Conservation (phyloP, 2,888 invertebrate genomes). For the Gymnoscelis rufifasciata region DNA sequence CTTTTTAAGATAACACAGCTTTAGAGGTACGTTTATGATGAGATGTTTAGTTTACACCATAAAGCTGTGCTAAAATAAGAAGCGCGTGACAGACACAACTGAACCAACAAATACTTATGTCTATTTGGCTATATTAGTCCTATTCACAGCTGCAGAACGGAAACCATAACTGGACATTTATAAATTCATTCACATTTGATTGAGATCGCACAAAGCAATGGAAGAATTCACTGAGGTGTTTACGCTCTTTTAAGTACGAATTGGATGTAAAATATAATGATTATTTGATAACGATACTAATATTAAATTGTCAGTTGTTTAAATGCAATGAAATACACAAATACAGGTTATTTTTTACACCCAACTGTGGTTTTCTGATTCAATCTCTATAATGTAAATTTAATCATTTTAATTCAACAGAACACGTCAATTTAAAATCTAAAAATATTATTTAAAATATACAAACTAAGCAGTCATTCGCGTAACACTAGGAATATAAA, state of each 20-base stretch:
- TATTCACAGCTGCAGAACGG: constrained; percentile 74
- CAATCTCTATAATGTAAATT: constrained; percentile 32
- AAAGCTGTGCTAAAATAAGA: constrained; percentile 9
- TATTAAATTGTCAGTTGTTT: constrained; percentile 1
- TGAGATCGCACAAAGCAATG: constrained; percentile 62
- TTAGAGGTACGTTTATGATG: not conserved
- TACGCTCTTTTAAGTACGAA: constrained; percentile 38
- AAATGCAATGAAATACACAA: constrained; percentile 1
- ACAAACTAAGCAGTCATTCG: constrained; percentile 78
- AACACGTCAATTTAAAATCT: constrained; percentile 52
- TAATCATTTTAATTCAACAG: constrained; percentile 47
- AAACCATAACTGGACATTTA: constrained; percentile 58
- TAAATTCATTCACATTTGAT: constrained; percentile 47
- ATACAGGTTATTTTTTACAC: constrained; percentile 20
- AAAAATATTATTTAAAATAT: constrained; percentile 64
- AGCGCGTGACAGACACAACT: constrained; percentile 11
- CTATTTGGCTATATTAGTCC: constrained; percentile 54
- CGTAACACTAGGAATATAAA: constrained; percentile 65
- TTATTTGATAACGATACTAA: constrained; percentile 16
- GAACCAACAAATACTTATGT: constrained; percentile 33
- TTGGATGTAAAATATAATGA: constrained; percentile 39
- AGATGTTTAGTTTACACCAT: not conserved
- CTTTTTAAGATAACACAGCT: constrained; percentile 19
- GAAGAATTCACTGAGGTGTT: constrained; percentile 27
- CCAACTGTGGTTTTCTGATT: constrained; percentile 12